A percentile compares a stretch with the other conserved stretches of the same genome.
phyloP scores from a whole-genome alignment of 1,140 invertebrate genomes.

The Musca domestica region DNA sequence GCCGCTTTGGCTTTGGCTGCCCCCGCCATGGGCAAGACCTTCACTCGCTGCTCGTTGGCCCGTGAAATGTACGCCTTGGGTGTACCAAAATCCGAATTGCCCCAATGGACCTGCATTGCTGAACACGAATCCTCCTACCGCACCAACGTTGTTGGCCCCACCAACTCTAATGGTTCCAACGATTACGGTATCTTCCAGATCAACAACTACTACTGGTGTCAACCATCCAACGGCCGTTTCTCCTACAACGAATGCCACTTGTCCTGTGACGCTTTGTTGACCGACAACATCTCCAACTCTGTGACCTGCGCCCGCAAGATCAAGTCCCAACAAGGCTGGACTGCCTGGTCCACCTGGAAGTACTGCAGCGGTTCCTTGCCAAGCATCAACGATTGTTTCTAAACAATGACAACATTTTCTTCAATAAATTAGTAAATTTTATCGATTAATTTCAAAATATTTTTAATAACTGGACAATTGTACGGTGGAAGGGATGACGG shows the following conservation, averaged over 20 bases:
- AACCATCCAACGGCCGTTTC: conserved; percentile 39
- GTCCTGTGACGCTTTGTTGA: conserved; percentile 1
- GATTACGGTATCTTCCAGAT: conserved; percentile 48
- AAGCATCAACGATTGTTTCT: conserved; percentile 37
- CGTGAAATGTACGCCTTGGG: conserved; percentile 29
- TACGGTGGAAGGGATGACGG: too few species aligned
- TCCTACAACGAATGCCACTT: conserved; percentile 36
- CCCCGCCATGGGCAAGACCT: conserved; percentile 32
- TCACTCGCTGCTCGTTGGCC: conserved; percentile 45
- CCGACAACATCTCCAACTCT: conserved; percentile 29
- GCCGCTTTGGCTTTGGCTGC: conserved; percentile 32
- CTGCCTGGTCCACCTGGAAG: conserved; percentile 38
- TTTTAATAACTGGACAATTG: too few species aligned
- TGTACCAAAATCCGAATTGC: conserved; percentile 20
- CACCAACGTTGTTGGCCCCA: conserved; percentile 27
- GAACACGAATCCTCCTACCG: conserved; percentile 29
- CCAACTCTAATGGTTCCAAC: conserved; percentile 35
- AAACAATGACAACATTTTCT: too few species aligned
- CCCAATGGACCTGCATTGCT: conserved; percentile 37
- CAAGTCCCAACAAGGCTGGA: conserved; percentile 34
- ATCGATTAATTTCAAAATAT: too few species aligned
- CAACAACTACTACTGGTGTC: conserved; percentile 43
- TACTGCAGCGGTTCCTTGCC: conserved; percentile 34
- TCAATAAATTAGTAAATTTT: too few species aligned
- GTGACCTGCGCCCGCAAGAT: conserved; percentile 37